Evolutionary conservation across 2,888 invertebrate species (phyloP).

Genomic region (Chalcosyrphus nemorum): DNA sequence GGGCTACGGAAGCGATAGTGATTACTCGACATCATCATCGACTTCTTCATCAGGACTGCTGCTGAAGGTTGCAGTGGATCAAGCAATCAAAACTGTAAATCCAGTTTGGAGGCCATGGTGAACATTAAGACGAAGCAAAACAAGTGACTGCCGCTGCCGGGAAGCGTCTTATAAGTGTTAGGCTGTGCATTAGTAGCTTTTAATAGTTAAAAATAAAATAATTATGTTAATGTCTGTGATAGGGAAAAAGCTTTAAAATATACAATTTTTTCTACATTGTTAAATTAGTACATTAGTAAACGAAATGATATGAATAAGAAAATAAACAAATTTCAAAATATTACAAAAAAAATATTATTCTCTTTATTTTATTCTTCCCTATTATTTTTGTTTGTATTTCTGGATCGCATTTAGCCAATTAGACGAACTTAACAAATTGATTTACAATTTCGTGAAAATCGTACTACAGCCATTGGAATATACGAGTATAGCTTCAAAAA

Average conservation of each 20-base stretch:
- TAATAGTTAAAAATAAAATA: slow-evolving; percentile 64
- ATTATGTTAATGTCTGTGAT: slow-evolving; percentile 76
- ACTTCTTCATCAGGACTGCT: slow-evolving; percentile 54
- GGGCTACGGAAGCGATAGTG: slow-evolving; percentile 81
- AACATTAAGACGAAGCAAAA: slow-evolving; percentile 7
- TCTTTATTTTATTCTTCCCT: not conserved
- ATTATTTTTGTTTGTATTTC: not conserved
- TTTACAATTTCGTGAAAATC: too few species aligned
- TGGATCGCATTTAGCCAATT: too few species aligned
- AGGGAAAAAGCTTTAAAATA: slow-evolving; percentile 77
- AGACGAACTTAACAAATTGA: too few species aligned
- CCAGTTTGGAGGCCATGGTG: slow-evolving; percentile 81
- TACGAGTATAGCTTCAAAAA: too few species aligned
- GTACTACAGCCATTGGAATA: too few species aligned
- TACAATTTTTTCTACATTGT: slow-evolving; percentile 15
- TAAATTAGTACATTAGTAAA: not conserved
- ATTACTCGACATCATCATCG: slow-evolving; percentile 70
- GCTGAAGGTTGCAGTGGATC: slow-evolving; percentile 73
- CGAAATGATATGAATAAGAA: not conserved
- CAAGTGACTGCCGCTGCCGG: slow-evolving; percentile 4
- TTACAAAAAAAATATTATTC: not conserved
- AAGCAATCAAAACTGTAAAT: slow-evolving; percentile 8
- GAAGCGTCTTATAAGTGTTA: slow-evolving; percentile 38
- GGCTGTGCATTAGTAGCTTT: slow-evolving; percentile 67
- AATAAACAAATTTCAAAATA: not conserved